Percentiles rank a stretch among this genome's conserved stretches.
phyloP scores from a whole-genome alignment of 2,888 invertebrate genomes.

The Carabus problematicus region DNA sequence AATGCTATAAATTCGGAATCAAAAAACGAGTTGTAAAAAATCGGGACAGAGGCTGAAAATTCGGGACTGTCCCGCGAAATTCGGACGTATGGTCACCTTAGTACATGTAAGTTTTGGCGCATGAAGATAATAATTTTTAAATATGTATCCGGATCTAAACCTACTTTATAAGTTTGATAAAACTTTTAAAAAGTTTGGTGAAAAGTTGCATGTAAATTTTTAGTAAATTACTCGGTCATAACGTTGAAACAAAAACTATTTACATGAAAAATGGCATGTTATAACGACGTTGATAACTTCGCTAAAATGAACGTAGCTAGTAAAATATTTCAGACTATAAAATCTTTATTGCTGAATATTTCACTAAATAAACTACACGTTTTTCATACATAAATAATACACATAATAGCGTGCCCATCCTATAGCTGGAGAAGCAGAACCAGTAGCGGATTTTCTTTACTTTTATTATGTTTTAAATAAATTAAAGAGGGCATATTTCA shows the following conservation, averaged over 20 bases:
- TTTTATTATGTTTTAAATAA: too few species aligned
- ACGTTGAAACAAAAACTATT: constrained; percentile 37
- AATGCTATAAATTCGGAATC: too few species aligned
- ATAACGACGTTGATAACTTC: constrained; percentile 26
- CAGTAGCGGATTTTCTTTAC: too few species aligned
- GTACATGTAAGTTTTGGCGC: neutral
- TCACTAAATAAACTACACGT: too few species aligned
- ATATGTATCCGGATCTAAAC: neutral
- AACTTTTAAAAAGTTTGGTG: constrained; percentile 7
- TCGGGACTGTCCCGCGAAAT: too few species aligned
- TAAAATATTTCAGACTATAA: constrained; percentile 28
- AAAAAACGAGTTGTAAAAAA: too few species aligned
- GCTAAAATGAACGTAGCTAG: constrained; percentile 25
- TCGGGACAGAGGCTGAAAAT: too few species aligned
- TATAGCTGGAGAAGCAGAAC: too few species aligned
- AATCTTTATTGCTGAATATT: constrained; percentile 27
- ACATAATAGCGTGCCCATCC: too few species aligned
- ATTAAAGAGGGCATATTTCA: too few species aligned
- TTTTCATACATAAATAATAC: too few species aligned
- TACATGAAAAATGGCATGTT: constrained; percentile 30
- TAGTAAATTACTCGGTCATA: constrained; percentile 27
- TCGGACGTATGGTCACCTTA: too few species aligned
- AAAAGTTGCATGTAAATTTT: constrained; percentile 36
- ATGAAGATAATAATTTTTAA: neutral
- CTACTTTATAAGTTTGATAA: constrained; percentile 7